Percentiles rank a stretch among this genome's conserved stretches.
Evolutionary conservation across 2,888 invertebrate genomes (phyloP).

Genomic region (Lasioglossum zephyrum): DNA sequence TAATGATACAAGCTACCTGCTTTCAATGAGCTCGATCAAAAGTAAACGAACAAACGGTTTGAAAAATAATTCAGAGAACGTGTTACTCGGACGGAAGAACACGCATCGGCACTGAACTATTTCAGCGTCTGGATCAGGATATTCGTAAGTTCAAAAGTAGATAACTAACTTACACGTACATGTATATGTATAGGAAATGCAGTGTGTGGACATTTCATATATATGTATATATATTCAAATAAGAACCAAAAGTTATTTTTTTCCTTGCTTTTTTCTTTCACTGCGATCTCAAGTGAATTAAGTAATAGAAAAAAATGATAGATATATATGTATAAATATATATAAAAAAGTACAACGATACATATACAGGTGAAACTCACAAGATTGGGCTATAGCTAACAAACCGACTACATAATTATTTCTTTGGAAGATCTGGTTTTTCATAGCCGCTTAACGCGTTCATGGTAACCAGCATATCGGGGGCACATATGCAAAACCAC

Average conservation of each 20-base stretch:
- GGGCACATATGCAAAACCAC: constrained; percentile 66
- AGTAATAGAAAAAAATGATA: constrained; percentile 44
- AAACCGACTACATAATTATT: constrained; percentile 76
- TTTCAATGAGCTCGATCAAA: constrained; percentile 51
- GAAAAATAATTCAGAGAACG: constrained; percentile 51
- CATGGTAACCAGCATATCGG: not conserved
- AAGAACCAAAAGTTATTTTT: constrained; percentile 4
- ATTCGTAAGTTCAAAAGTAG: constrained; percentile 39
- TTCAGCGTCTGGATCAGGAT: constrained; percentile 51
- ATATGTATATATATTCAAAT: constrained; percentile 18
- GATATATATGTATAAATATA: not conserved
- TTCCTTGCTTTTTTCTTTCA: constrained; percentile 40
- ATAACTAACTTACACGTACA: constrained; percentile 48
- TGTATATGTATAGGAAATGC: constrained; percentile 56
- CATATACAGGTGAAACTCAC: constrained; percentile 66
- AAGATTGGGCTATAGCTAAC: constrained; percentile 75
- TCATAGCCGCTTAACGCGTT: constrained; percentile 34
- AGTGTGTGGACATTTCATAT: constrained; percentile 40
- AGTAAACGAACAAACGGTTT: constrained; percentile 44
- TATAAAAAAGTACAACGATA: constrained; percentile 65
- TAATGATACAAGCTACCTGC: constrained; percentile 69
- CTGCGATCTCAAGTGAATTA: constrained; percentile 62
- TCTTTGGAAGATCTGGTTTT: constrained; percentile 78
- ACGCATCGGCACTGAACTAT: constrained; percentile 44
- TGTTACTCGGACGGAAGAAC: constrained; percentile 27